Evolutionary conservation across 2,888 invertebrate genomes (phyloP).

Genomic region (Teleogryllus oceanicus): DNA sequence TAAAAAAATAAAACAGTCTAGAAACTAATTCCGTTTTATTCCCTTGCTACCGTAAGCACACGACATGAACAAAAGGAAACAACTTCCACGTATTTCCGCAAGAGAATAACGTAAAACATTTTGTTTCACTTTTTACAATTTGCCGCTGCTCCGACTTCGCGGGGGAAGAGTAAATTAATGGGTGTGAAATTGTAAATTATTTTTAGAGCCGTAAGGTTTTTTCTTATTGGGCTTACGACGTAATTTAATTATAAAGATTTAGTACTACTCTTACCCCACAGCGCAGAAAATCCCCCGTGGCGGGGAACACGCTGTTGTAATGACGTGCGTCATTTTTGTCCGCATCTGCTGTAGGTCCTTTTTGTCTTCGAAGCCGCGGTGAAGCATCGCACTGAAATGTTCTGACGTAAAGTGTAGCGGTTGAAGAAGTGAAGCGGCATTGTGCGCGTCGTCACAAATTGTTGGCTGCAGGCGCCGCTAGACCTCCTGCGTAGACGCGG

Average conservation of each 20-base stretch:
- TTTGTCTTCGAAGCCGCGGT: background rate
- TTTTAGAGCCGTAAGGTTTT: background rate
- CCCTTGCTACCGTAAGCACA: too few species aligned
- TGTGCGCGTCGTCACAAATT: background rate
- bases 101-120: conserved; percentile 1
- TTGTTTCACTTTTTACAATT: background rate
- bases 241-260: conserved; percentile 11
- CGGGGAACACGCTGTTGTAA: background rate
- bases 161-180: background rate
- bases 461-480: background rate
- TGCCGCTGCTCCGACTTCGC: background rate
- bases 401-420: background rate
- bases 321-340: background rate
- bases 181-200: conserved; percentile 18
- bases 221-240: background rate
- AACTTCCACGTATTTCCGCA: background rate
- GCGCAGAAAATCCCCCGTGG: background rate
- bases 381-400: background rate
- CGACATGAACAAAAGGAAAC: too few species aligned
- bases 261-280: background rate
- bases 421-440: background rate
- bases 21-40: too few species aligned
- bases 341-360: background rate
- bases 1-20: too few species aligned
- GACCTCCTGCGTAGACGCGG: background rate